Evolutionary conservation across 2,113 vertebrate genomes (phyloP).

Genomic region (Oreotrochilus melanogaster): DNA sequence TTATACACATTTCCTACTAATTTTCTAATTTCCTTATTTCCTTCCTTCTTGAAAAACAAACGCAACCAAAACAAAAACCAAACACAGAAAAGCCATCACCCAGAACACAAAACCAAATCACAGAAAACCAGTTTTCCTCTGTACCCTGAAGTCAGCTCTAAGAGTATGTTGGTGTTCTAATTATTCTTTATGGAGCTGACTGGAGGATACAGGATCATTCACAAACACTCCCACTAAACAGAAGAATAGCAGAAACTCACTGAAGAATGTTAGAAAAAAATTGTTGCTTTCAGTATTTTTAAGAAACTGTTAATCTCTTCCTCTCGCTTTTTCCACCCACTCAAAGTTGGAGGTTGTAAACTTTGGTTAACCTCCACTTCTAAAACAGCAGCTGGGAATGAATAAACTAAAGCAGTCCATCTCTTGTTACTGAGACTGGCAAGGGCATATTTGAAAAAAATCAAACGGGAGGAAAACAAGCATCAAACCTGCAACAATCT

Average conservation of each 20-base stretch:
- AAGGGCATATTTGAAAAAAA: conserved; percentile 30
- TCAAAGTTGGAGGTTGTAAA: neutral
- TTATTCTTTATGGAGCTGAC: neutral
- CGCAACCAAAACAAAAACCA: neutral
- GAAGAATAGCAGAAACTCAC: neutral
- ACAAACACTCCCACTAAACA: neutral
- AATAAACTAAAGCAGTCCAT: conserved; percentile 13
- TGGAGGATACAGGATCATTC: neutral
- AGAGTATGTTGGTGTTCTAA: neutral
- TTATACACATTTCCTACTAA: neutral
- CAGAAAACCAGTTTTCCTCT: neutral
- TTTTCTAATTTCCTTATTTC: too few species aligned
- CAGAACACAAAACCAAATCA: neutral
- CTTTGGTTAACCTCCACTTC: neutral
- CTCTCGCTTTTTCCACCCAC: neutral
- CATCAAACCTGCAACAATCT: conserved; percentile 1
- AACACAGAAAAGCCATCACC: neutral
- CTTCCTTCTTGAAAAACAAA: neutral
- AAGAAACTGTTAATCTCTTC: neutral
- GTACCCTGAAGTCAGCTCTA: neutral
- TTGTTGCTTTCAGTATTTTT: neutral
- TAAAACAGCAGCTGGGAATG: neutral
- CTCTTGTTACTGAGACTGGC: conserved; percentile 11
- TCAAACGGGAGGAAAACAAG: conserved; percentile 45
- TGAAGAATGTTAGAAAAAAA: neutral